These are phyloP conservation scores for Rousettus leschenaultii DNA, from an alignment of 2,113 vertebrate genomes.

Conservation along the genomic window DNA sequence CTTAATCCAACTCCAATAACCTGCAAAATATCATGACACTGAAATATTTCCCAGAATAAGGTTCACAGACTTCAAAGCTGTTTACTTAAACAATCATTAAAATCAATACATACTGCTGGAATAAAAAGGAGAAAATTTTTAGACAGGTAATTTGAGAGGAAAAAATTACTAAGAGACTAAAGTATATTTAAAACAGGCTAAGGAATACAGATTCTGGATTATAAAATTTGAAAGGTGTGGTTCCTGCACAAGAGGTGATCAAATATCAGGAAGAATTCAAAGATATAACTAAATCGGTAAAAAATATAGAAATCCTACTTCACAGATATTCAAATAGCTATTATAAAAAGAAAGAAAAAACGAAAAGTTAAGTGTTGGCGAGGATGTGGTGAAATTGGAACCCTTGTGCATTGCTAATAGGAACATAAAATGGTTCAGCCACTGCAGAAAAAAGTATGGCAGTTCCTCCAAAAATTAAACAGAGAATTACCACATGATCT, in stretches of 20 bases:
- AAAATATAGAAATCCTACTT: neutral
- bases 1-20: neutral
- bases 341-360: neutral
- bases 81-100: neutral
- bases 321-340: neutral
- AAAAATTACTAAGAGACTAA: neutral
- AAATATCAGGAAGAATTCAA: conserved; percentile 16
- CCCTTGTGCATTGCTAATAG: neutral
- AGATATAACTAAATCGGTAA: neutral
- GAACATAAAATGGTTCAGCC: neutral
- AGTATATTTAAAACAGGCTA: neutral
- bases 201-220: neutral
- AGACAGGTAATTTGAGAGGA: neutral
- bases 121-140: neutral
- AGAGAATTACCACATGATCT: neutral
- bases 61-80: neutral
- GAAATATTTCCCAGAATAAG: neutral
- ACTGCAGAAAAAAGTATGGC: neutral
- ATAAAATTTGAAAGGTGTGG: neutral
- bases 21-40: neutral
- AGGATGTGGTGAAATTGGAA: neutral
- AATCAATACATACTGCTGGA: neutral
- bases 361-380: neutral
- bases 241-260: neutral
- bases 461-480: neutral